phyloP scores from a whole-genome alignment of 2,797 vertebrate species.

The Myripristis jacobus region DNA sequence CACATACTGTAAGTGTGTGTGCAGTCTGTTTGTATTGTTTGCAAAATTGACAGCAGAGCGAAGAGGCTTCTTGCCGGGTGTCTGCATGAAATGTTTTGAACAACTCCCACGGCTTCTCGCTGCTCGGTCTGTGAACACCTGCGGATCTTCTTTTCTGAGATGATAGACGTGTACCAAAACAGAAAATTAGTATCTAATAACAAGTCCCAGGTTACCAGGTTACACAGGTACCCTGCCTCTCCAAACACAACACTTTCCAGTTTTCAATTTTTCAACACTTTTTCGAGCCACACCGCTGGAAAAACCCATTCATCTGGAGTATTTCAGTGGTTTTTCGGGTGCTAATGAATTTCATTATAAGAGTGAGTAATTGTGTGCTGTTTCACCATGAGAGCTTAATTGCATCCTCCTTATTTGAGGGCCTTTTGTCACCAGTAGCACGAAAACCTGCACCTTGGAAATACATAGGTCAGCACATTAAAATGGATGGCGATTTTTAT shows the following conservation, averaged over 20 bases:
- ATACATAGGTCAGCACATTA: slow-evolving; percentile 7
- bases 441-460: slow-evolving; percentile 24
- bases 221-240: background rate
- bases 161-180: background rate
- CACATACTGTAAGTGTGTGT: no score
- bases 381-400: slow-evolving; percentile 7
- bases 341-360: slow-evolving; percentile 16
- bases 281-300: background rate
- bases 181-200: background rate
- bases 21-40: background rate
- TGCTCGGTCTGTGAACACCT: background rate
- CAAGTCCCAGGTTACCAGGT: background rate
- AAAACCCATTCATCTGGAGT: slow-evolving; percentile 13
- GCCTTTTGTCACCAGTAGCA: background rate
- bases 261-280: no score
- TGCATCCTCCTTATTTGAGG: background rate
- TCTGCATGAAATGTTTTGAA: background rate
- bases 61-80: background rate
- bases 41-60: background rate
- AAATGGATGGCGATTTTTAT: background rate
- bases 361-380: background rate
- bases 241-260: background rate
- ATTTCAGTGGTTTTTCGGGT: slow-evolving; percentile 1
- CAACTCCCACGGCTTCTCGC: background rate
- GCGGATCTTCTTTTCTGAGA: background rate